phyloP scores from a whole-genome alignment of 2,888 invertebrate genomes.

The Ennomos fuscantarius region DNA sequence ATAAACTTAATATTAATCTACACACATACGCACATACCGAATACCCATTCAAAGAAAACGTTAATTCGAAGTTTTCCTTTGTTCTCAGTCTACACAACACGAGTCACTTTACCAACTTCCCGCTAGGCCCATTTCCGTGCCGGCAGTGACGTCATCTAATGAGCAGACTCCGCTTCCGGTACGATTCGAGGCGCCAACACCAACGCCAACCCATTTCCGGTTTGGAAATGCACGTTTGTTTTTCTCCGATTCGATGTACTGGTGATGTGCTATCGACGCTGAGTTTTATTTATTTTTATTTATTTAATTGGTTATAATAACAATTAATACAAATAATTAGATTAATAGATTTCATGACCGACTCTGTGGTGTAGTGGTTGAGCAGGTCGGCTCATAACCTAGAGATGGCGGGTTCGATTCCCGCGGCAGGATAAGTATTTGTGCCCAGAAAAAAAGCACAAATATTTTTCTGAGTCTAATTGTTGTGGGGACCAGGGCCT shows the following conservation, averaged over 20 bases:
- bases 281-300: no score
- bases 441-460: no score
- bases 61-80: background rate
- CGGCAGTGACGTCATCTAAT: slow-evolving; percentile 40
- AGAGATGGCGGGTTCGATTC: no score
- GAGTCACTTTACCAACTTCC: slow-evolving; percentile 22
- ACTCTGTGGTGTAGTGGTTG: no score
- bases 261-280: slow-evolving; percentile 1
- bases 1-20: background rate
- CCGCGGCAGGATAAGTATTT: no score
- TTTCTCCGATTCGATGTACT: slow-evolving; percentile 12
- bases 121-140: slow-evolving; percentile 36
- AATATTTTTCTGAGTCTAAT: no score
- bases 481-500: no score
- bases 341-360: no score
- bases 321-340: no score
- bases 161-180: slow-evolving; percentile 40
- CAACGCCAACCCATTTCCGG: slow-evolving; percentile 35
- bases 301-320: no score
- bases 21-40: background rate
- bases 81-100: slow-evolving; percentile 12
- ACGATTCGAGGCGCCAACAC: slow-evolving; percentile 12
- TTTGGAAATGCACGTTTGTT: slow-evolving; percentile 18
- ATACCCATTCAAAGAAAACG: slow-evolving; percentile 1
- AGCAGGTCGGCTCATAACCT: no score